phyloP scores from a whole-genome alignment of 2,888 invertebrate genomes.

The Loripinus fragilis region DNA sequence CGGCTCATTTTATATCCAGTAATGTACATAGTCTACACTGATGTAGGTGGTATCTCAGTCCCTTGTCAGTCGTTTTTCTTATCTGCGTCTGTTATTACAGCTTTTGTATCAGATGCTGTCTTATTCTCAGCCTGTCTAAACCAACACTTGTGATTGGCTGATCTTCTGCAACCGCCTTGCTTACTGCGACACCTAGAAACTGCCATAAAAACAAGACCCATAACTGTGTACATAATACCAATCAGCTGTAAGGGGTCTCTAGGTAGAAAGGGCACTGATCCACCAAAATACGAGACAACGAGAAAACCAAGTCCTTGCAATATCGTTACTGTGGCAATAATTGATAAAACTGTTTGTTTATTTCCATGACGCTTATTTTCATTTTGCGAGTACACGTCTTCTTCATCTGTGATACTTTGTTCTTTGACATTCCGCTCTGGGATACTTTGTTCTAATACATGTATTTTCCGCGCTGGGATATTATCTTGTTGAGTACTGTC shows the following conservation, averaged over 20 bases:
- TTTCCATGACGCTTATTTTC: too few species aligned
- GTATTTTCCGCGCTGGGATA: too few species aligned
- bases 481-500: too few species aligned
- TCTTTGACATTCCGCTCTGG: too few species aligned
- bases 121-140: neutral
- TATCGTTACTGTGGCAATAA: neutral
- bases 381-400: too few species aligned
- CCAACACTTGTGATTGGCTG: neutral
- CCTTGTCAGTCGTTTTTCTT: neutral
- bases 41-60: too few species aligned
- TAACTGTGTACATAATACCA: conserved; percentile 11
- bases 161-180: neutral
- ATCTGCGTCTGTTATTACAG: neutral
- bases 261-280: neutral
- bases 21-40: too few species aligned
- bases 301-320: conserved; percentile 4
- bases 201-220: neutral
- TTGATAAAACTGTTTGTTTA: neutral
- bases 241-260: neutral
- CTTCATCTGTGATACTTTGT: too few species aligned
- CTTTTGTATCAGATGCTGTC: neutral
- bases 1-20: too few species aligned
- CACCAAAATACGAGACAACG: neutral
- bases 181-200: neutral
- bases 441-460: too few species aligned